A percentile compares a stretch with the other conserved stretches of the same genome.
Evolutionary conservation across 2,797 vertebrate species (phyloP).

Genomic region (Xiphorhynchus erythropygius): DNA sequence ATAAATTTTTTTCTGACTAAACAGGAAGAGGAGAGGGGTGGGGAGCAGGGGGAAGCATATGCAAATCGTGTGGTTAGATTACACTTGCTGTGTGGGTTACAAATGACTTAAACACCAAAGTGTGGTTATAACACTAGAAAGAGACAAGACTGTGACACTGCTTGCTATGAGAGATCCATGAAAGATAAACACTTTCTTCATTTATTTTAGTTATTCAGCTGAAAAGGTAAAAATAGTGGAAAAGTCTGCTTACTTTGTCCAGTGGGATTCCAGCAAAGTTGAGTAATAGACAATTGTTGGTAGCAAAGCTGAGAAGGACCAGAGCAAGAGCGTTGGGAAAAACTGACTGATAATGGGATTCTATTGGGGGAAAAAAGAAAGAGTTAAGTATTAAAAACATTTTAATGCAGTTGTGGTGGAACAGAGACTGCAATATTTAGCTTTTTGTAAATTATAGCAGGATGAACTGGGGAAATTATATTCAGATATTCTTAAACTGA

Average conservation of each 20-base stretch:
- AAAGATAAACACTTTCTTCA: background rate
- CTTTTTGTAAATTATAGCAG: background rate
- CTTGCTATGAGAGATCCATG: background rate
- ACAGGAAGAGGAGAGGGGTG: rapidly evolving
- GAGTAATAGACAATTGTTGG: conserved; percentile 94
- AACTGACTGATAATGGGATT: conserved; percentile 93
- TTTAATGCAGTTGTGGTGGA: background rate
- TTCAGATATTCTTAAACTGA: background rate
- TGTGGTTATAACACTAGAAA: background rate
- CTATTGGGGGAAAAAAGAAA: conserved; percentile 63
- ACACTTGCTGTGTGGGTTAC: background rate
- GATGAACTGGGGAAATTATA: background rate
- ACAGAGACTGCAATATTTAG: background rate
- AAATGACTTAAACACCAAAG: background rate
- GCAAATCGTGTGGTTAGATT: background rate
- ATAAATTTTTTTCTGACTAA: background rate
- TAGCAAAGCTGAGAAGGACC: conserved; percentile 91
- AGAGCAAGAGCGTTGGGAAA: conserved; percentile 92
- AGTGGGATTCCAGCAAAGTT: conserved; percentile 90
- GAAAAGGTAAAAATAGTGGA: background rate
- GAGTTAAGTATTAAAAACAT: background rate
- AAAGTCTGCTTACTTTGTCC: conserved; percentile 87
- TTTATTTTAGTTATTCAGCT: background rate
- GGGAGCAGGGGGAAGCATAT: background rate
- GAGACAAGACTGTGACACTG: background rate